Conservation (phyloP, 1,140 invertebrate species). For the Radopholus similis region DNA sequence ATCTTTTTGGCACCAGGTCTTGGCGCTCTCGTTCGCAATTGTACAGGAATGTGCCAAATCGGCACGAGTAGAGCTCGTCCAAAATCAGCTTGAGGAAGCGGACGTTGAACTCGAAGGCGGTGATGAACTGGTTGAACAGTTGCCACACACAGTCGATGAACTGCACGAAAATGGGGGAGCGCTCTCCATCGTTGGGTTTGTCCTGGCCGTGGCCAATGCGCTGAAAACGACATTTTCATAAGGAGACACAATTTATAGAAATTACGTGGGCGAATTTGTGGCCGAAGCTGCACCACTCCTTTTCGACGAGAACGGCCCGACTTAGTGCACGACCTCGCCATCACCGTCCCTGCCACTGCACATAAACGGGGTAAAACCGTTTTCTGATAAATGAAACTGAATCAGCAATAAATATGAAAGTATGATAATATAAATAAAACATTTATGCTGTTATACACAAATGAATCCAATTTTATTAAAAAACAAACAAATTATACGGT, state of each 20-base stretch:
- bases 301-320: constrained; percentile 95
- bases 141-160: constrained; percentile 99
- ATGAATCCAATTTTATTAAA: too few species aligned
- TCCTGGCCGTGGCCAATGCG: constrained; percentile 95
- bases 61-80: constrained; percentile 92
- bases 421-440: too few species aligned
- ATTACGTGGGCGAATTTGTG: constrained; percentile 97
- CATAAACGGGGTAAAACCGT: too few species aligned
- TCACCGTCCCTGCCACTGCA: too few species aligned
- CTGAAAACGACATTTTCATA: constrained; percentile 62
- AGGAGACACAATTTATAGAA: too few species aligned
- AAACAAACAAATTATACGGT: too few species aligned
- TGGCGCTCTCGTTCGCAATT: constrained; percentile 68
- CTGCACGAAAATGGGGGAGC: constrained; percentile 95
- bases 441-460: too few species aligned
- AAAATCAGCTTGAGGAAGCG: constrained; percentile 77
- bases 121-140: constrained; percentile 74
- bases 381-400: too few species aligned
- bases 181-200: constrained; percentile 89
- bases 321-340: too few species aligned
- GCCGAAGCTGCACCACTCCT: constrained; percentile 98
- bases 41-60: constrained; percentile 95
- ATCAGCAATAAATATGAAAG: too few species aligned
- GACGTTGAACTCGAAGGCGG: constrained; percentile 98
- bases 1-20: constrained; percentile 30